Percentiles rank a stretch among this genome's conserved stretches.
These are phyloP conservation scores for Oplegnathus fasciatus DNA, from an alignment of 2,113 vertebrate species.

Conservation along the genomic window DNA sequence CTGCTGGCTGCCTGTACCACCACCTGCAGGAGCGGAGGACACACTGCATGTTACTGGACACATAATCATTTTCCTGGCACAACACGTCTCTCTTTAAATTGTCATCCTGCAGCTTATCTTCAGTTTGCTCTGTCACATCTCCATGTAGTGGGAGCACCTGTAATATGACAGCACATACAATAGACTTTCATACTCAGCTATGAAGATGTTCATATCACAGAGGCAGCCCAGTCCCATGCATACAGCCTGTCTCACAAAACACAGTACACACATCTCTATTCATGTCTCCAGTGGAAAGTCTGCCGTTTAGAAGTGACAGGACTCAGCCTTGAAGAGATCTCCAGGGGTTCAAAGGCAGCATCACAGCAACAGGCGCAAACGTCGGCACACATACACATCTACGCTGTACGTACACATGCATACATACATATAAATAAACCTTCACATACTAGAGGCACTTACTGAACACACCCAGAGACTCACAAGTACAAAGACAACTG, in stretches of 20 bases:
- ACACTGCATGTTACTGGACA: slow-evolving; percentile 33
- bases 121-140: slow-evolving; percentile 31
- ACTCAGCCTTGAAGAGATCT: slow-evolving; percentile 65
- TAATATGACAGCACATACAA: slow-evolving; percentile 44
- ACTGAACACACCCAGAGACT: background rate
- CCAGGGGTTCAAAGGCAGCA: slow-evolving; percentile 62
- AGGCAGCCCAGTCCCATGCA: slow-evolving; percentile 42
- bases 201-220: slow-evolving; percentile 64
- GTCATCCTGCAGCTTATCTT: slow-evolving; percentile 32
- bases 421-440: slow-evolving; percentile 23
- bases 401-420: background rate
- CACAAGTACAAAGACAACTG: slow-evolving; percentile 17
- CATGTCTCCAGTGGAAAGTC: slow-evolving; percentile 48
- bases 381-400: background rate
- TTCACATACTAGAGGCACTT: background rate
- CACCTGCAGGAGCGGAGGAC: slow-evolving; percentile 85
- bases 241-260: slow-evolving; percentile 54
- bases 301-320: slow-evolving; percentile 66
- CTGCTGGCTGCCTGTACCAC: slow-evolving; percentile 92
- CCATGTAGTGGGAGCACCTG: slow-evolving; percentile 16
- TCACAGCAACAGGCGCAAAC: slow-evolving; percentile 29
- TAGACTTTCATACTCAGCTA: slow-evolving; percentile 33
- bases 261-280: slow-evolving; percentile 46
- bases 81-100: slow-evolving; percentile 28
- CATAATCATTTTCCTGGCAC: background rate